Evolutionary conservation across 2,113 vertebrate species (phyloP), one percentile per base, ranked within the genome.

Genomic region (Calidris pugnax): DNA sequence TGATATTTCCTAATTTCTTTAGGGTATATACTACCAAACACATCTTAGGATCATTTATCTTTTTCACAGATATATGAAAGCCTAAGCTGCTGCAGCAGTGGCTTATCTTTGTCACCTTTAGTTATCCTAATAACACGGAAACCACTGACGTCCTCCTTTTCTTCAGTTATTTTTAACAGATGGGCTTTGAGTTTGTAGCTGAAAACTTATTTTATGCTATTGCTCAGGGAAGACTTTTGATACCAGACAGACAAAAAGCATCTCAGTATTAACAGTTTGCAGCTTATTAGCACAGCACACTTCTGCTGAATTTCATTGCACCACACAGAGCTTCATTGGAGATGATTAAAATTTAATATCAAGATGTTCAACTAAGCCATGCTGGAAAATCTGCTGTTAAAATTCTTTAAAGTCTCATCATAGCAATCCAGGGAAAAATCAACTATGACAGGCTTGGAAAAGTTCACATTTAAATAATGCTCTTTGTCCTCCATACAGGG

Each of bases 311-410:
- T 87, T 94, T 94, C 62, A 76, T 0, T 84, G 45, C 51, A 73
- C n/a, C 90, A 82, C 37, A 87, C n/a, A 92, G 56, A 71, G 27
- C 57, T 94, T 90, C 79, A 62, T 62, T 69, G 77, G 80, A 95
- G 37, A 47, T 89, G 3, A 96, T 97, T 96, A 94, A 95, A 96
- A 72, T 85, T 93, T 92, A 86, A 79, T 92, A 94, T 57, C 19
- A 91, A 73, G 74, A 86, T 0, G 0, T 86, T 94, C 50, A 63
- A 66, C 69, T 87, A 78, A 95, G 63, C 68, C 47, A 33, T 47
- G 51, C 47, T 85, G 66, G 74, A 89, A 94, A 97, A 82, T 89
- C 69, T 90, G 86, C 41, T 63, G 35, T 91, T 92, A 93, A 89
- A 90, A 89, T 95, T 95, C 45, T 19, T 95, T 74, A 90, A 94